Percentiles rank a stretch among this genome's conserved stretches.
These are phyloP conservation scores for Perizoma flavofasciatum DNA, from an alignment of 2,888 invertebrate species.

Conservation along the genomic window DNA sequence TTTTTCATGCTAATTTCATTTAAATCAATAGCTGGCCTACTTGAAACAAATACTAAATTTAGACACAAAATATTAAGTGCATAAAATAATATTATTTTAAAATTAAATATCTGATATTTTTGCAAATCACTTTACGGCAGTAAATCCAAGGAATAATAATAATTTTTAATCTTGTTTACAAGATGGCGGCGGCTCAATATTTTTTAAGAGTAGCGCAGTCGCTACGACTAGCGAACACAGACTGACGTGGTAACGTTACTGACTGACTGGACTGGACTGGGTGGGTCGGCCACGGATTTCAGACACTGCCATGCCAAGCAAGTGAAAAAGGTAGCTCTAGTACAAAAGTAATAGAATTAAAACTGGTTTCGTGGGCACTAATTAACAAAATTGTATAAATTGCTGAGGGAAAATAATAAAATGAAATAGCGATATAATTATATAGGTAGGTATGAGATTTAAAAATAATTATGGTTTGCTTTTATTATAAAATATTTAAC, in stretches of 20 bases:
- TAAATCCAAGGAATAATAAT: not conserved
- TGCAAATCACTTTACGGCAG: no score
- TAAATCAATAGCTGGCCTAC: conserved; percentile 9
- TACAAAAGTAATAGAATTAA: conserved; percentile 20
- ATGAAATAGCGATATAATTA: no score
- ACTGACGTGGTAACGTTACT: not conserved
- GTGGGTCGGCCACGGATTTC: conserved; percentile 11
- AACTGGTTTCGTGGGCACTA: conserved; percentile 25
- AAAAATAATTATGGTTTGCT: no score
- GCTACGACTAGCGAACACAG: conserved; percentile 18
- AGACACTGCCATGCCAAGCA: conserved; percentile 9
- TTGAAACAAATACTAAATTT: not conserved
- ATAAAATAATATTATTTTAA: not conserved
- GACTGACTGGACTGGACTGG: no score
- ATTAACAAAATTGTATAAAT: no score
- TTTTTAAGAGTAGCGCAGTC: conserved; percentile 6
- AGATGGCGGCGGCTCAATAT: conserved; percentile 20
- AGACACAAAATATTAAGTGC: not conserved
- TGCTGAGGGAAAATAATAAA: no score
- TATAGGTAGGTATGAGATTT: no score
- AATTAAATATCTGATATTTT: no score
- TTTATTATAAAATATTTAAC: no score
- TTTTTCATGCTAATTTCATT: conserved; percentile 24
- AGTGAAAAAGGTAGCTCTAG: conserved; percentile 21
- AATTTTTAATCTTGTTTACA: conserved; percentile 8